Percentiles rank a stretch among this genome's conserved stretches.
Conservation (phyloP, 2,888 invertebrate species). For the Drosophila subsilvestris region DNA sequence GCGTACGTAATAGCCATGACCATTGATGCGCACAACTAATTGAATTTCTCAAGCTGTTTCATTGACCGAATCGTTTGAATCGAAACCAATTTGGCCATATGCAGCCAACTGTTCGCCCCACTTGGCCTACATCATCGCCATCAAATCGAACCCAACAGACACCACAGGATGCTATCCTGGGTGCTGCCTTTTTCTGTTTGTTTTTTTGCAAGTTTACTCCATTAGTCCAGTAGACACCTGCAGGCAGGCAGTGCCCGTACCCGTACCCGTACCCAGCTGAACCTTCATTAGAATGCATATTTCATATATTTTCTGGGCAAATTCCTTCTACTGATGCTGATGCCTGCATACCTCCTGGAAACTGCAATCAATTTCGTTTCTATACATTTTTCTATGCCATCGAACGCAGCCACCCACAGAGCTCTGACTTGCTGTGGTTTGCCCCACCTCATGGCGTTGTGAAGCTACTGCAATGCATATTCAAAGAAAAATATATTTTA, state of each 20-base stretch:
- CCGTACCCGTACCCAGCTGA: not conserved
- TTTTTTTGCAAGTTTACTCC: not conserved
- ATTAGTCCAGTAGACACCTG: not conserved
- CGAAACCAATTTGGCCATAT: slow-evolving; percentile 29
- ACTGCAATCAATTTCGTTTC: slow-evolving; percentile 19
- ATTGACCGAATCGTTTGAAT: slow-evolving; percentile 43
- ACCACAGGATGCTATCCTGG: slow-evolving; percentile 17
- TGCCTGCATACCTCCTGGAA: slow-evolving; percentile 16
- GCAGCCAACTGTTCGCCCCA: slow-evolving; percentile 11
- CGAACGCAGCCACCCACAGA: not conserved
- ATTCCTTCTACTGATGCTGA: slow-evolving; percentile 2
- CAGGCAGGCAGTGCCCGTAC: not conserved
- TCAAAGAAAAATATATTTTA: not conserved
- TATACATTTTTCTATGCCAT: slow-evolving; percentile 1
- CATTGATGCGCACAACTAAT: slow-evolving; percentile 52
- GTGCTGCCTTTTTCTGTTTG: not conserved
- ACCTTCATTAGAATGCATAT: slow-evolving; percentile 25
- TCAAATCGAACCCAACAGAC: slow-evolving; percentile 15
- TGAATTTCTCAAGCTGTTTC: slow-evolving; percentile 56
- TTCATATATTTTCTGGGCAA: slow-evolving; percentile 21
- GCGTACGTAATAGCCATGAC: slow-evolving; percentile 13
- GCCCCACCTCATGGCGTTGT: slow-evolving; percentile 8
- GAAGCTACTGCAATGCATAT: slow-evolving; percentile 2
- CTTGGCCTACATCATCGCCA: slow-evolving; percentile 4
- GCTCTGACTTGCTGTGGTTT: slow-evolving; percentile 15